Conservation (phyloP, 1,140 invertebrate species). For the Trichonephila clavipes region DNA sequence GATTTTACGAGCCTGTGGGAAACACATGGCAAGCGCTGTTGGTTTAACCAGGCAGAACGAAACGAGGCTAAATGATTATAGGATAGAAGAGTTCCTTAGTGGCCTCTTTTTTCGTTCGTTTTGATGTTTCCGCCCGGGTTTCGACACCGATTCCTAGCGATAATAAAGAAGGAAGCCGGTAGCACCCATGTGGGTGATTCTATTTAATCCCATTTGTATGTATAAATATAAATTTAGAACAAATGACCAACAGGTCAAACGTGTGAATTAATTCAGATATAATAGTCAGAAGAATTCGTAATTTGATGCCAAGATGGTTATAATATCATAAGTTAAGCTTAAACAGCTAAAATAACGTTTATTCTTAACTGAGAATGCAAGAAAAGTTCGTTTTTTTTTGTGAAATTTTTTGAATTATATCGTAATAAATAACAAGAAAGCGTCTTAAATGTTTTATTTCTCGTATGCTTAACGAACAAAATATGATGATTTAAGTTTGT, state of each 20-base stretch:
- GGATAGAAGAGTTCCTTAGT: neutral
- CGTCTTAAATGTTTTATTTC: too few species aligned
- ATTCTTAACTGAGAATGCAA: too few species aligned
- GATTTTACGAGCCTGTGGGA: constrained; percentile 46
- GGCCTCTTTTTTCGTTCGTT: constrained; percentile 45
- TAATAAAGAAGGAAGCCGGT: constrained; percentile 4
- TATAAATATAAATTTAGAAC: neutral
- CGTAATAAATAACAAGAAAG: too few species aligned
- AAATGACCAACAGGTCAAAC: neutral
- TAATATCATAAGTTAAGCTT: too few species aligned
- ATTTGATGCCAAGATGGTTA: neutral
- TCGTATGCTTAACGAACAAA: too few species aligned
- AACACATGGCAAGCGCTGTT: constrained; percentile 52
- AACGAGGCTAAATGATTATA: constrained; percentile 57
- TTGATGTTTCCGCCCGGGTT: constrained; percentile 31
- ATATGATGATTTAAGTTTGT: too few species aligned
- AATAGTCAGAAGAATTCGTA: neutral
- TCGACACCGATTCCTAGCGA: constrained; percentile 11
- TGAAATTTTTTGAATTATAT: too few species aligned
- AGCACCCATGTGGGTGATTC: constrained; percentile 21
- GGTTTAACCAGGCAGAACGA: constrained; percentile 40
- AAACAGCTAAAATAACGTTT: too few species aligned
- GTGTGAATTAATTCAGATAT: neutral
- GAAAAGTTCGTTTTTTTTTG: too few species aligned
- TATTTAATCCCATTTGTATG: neutral